Base-by-base conservation (phyloP, 2,797 vertebrate species). In the Sebastes alutus region DNA sequence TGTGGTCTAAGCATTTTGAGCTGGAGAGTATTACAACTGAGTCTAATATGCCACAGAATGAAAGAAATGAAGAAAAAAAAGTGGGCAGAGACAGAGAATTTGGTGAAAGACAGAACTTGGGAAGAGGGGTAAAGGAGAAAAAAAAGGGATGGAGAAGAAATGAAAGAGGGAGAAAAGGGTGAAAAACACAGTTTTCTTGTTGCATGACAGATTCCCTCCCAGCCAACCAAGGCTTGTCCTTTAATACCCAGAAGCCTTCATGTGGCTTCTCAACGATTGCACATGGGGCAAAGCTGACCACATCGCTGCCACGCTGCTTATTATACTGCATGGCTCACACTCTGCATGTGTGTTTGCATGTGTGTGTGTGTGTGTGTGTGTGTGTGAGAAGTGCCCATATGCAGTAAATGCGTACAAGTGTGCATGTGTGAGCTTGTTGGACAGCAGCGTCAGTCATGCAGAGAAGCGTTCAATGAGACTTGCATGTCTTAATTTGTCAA, bases 151-250 rank as follows among this genome's bases (percentile, higher is more conserved):
- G 2, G 83, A 93, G 92, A 83, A 87, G 77, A 93, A 93, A 90
- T 93, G 88, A 88, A 93, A 94, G 92, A 93, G 88, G 66, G 78
- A 78, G 78, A 72, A 92, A 87, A 82, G 80, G 91, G 92, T 93
- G 94, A 95, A 95, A 95, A 96, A 95, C 90, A 91, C 93, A 92
- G 92, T 93, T 93, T 95, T 95, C 94, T 95, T 94, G 95, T 96
- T 95, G 95, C 95, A 95, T 96, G 96, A 96, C 95, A 95, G 95
- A 96, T 95, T 96, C 95, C 93, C 94, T 96, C 95, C 95, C 94
- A 93, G 95, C 94, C 94, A 94, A 95, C 94, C 95, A 94, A 96
- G 94, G 90, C 96, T 96, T 96, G 95, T 96, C 96, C 96, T 96
- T 96, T 96, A 96, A 96, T 96, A 96, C 96, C 94, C 93, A 92